phyloP scores from a whole-genome alignment of 2,888 invertebrate species.

The Carabus problematicus region DNA sequence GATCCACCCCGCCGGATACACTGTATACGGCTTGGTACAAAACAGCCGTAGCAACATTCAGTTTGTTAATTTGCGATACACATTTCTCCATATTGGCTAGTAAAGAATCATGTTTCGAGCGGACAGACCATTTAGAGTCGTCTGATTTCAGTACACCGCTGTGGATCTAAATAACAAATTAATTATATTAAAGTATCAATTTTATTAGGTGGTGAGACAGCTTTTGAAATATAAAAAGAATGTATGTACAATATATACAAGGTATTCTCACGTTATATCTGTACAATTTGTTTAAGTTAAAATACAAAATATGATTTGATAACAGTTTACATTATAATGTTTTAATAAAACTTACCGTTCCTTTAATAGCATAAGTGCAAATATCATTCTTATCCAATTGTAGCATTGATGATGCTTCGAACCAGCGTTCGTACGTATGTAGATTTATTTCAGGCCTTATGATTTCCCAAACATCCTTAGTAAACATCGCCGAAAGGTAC shows the following conservation, averaged over 20 bases:
- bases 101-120: constrained; percentile 53
- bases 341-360: constrained; percentile 55
- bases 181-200: neutral
- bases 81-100: constrained; percentile 57
- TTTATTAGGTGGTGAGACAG: constrained; percentile 33
- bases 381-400: constrained; percentile 59
- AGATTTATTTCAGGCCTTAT: constrained; percentile 61
- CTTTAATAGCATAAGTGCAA: constrained; percentile 61
- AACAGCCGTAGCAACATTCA: constrained; percentile 56
- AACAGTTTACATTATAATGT: no score
- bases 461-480: constrained; percentile 58
- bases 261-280: no score
- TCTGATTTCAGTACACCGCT: constrained; percentile 46
- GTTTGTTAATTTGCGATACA: constrained; percentile 54
- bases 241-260: no score
- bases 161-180: constrained; percentile 43
- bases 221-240: no score
- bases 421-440: constrained; percentile 61
- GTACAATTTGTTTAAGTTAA: no score
- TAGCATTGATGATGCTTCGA: constrained; percentile 56
- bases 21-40: constrained; percentile 48
- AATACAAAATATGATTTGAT: no score
- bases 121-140: constrained; percentile 51
- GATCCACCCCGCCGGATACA: constrained; percentile 58
- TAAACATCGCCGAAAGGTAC: constrained; percentile 55